A percentile compares a stretch with the other conserved stretches of the same genome.
phyloP scores from a whole-genome alignment of 2,888 invertebrate species.

The Thymelicus acteon region DNA sequence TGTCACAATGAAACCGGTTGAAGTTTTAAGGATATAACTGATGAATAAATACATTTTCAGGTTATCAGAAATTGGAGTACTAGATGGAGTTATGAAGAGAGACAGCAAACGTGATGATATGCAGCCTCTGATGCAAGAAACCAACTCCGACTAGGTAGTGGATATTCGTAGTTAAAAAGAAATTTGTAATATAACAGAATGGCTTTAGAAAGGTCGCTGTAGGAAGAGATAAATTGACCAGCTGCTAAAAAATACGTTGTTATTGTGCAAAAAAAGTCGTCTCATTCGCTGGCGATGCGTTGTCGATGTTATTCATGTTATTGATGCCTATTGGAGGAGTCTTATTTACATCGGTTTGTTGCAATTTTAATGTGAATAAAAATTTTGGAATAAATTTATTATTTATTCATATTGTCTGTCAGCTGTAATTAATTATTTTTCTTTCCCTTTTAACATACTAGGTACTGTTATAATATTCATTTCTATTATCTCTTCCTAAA shows the following conservation, averaged over 20 bases:
- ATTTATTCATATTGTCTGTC: too few relatives aligned
- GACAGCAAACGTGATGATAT: constrained; percentile 73
- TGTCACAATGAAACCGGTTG: background rate
- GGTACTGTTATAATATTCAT: background rate
- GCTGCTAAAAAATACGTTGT: background rate
- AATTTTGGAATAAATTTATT: background rate
- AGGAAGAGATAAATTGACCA: background rate
- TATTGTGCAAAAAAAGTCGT: too few relatives aligned
- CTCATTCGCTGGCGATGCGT: too few relatives aligned
- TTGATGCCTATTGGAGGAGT: too few relatives aligned
- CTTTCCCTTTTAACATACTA: too few relatives aligned
- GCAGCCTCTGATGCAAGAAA: constrained; percentile 76
- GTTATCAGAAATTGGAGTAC: constrained; percentile 74
- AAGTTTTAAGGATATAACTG: background rate
- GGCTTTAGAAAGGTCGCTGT: background rate
- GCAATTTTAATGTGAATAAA: background rate
- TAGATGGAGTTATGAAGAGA: constrained; percentile 71
- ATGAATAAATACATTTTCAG: constrained; percentile 48
- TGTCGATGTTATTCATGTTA: too few relatives aligned
- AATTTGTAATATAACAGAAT: background rate
- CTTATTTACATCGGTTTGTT: too few relatives aligned
- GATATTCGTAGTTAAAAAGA: background rate
- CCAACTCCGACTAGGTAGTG: constrained; percentile 48
- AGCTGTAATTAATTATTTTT: too few relatives aligned
- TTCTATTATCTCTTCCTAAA: background rate